A percentile compares a stretch with the other conserved stretches of the same genome.
Conservation (phyloP, 2,797 vertebrate genomes). For the Characodon lateralis region DNA sequence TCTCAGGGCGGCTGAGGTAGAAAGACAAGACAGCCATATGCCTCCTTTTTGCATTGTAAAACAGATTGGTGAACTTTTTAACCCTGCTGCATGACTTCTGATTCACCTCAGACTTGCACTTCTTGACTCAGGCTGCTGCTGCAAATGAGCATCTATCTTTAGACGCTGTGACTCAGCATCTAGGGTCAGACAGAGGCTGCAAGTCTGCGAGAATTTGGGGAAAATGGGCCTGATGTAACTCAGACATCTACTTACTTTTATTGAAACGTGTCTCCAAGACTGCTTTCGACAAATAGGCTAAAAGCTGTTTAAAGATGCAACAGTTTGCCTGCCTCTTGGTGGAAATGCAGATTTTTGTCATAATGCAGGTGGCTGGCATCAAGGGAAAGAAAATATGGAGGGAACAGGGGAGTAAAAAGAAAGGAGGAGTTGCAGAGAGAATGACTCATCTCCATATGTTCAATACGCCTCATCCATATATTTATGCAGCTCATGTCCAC, state of each 20-base stretch:
- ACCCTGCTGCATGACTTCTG: slow-evolving; percentile 56
- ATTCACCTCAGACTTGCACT: slow-evolving; percentile 53
- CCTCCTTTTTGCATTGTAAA: slow-evolving; percentile 50
- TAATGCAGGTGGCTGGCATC: slow-evolving; percentile 30
- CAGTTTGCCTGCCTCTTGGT: slow-evolving; percentile 6
- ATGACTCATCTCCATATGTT: slow-evolving; percentile 38
- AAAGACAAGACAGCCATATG: slow-evolving; percentile 59
- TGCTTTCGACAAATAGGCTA: slow-evolving; percentile 18
- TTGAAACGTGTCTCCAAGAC: slow-evolving; percentile 21
- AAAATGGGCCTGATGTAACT: slow-evolving; percentile 37
- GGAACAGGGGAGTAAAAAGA: slow-evolving; percentile 18
- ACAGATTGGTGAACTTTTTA: slow-evolving; percentile 57
- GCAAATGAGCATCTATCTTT: slow-evolving; percentile 65
- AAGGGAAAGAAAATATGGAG: slow-evolving; percentile 21
- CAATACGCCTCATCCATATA: slow-evolving; percentile 38
- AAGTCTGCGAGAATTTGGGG: slow-evolving; percentile 31
- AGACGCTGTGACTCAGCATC: slow-evolving; percentile 54
- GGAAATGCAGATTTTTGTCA: slow-evolving; percentile 52
- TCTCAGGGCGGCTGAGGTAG: slow-evolving; percentile 52
- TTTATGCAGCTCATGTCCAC: slow-evolving; percentile 33
- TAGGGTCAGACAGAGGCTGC: slow-evolving; percentile 15
- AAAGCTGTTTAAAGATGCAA: neutral
- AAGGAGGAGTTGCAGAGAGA: slow-evolving; percentile 22
- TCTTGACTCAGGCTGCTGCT: slow-evolving; percentile 47
- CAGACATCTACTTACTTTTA: slow-evolving; percentile 16